Percentiles rank a stretch among this genome's conserved stretches.
phyloP scores from a whole-genome alignment of 2,113 vertebrate genomes.

The Peromyscus leucopus region DNA sequence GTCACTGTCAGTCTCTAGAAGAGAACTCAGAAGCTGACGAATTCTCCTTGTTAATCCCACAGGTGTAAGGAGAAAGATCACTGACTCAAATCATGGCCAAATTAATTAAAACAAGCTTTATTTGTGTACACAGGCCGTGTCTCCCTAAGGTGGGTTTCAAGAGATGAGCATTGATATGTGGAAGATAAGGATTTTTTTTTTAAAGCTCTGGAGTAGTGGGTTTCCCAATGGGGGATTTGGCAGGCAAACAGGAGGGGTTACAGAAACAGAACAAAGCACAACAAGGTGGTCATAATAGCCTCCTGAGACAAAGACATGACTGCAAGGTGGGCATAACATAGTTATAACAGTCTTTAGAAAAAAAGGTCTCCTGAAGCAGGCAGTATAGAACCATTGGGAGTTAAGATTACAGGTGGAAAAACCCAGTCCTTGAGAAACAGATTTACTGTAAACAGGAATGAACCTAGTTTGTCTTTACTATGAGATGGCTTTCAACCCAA shows the following conservation, averaged over 20 bases:
- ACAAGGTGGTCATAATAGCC: neutral
- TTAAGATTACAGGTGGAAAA: neutral
- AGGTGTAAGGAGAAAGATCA: neutral
- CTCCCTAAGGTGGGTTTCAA: neutral
- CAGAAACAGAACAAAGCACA: neutral
- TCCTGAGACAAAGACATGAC: neutral
- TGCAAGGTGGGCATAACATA: neutral
- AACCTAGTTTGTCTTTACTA: neutral
- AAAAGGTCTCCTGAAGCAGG: neutral
- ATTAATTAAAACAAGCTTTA: neutral
- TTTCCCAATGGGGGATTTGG: neutral
- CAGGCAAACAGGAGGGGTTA: neutral
- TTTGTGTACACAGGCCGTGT: neutral
- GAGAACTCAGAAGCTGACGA: neutral
- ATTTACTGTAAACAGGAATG: neutral
- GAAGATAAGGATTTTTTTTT: neutral
- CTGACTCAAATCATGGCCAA: neutral
- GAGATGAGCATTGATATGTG: neutral
- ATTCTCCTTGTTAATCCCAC: neutral
- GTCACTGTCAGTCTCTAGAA: neutral
- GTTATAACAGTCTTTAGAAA: neutral
- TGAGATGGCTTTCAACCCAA: neutral
- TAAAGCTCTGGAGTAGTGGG: neutral
- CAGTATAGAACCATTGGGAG: neutral
- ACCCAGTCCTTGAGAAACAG: neutral